These are phyloP conservation scores for Octodon degus DNA, from an alignment of 2,113 vertebrate genomes.

Conservation along the genomic window DNA sequence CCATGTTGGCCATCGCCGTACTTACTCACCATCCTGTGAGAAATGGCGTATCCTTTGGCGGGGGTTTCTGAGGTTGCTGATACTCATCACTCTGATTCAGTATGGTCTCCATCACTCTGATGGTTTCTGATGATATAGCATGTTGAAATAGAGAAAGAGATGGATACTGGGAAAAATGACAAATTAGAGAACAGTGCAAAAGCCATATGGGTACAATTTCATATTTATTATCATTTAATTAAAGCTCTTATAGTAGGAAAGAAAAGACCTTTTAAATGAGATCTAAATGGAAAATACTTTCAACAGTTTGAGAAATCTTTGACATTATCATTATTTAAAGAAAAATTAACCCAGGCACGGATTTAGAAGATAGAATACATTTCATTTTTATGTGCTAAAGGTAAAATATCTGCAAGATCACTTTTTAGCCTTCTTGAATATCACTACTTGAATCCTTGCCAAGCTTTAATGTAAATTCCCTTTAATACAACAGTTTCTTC, in stretches of 20 bases:
- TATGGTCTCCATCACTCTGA: slow-evolving; percentile 47
- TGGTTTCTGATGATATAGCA: slow-evolving; percentile 14
- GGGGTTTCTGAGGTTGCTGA: slow-evolving; percentile 18
- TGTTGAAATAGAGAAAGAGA: slow-evolving; percentile 28
- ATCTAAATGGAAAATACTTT: slow-evolving; percentile 22
- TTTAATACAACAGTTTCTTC: neutral
- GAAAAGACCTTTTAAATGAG: neutral
- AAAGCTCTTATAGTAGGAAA: slow-evolving; percentile 33
- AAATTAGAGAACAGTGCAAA: neutral
- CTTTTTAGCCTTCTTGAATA: slow-evolving; percentile 60
- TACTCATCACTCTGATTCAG: slow-evolving; percentile 22
- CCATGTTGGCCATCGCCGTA: neutral
- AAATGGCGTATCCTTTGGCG: slow-evolving; percentile 26
- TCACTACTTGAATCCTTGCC: slow-evolving; percentile 60
- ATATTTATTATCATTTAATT: slow-evolving; percentile 44
- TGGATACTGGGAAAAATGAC: neutral
- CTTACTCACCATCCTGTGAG: neutral
- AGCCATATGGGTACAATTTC: neutral
- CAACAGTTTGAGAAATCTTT: neutral
- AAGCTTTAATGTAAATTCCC: slow-evolving; percentile 66
- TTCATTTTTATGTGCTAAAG: neutral
- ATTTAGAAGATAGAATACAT: slow-evolving; percentile 17
- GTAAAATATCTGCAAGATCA: slow-evolving; percentile 65
- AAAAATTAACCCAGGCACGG: slow-evolving; percentile 10
- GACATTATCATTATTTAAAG: slow-evolving; percentile 10